Base-by-base conservation (phyloP, 2,888 invertebrate species). In the Cataglyphis albicans region DNA sequence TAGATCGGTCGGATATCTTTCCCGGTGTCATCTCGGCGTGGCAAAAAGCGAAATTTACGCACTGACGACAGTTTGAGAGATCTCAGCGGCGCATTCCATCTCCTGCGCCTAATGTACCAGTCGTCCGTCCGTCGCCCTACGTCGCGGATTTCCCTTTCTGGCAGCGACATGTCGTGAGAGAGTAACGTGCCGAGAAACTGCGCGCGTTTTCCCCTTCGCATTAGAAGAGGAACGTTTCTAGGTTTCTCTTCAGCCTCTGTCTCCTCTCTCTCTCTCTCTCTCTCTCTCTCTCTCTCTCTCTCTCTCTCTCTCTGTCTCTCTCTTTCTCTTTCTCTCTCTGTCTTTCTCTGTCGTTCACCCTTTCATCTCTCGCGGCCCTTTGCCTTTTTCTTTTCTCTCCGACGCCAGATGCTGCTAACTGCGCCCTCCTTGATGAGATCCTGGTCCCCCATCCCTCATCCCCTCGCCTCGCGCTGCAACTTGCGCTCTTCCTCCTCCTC, bases 51-150 rank as follows among this genome's bases (percentile, higher is more conserved):
- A 80, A 88, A 87, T 89, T 90, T 86, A 87, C 91, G 90, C 89
- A 88, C 89, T 91, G 93, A 93, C 90, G 92, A 93, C 92, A 92
- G 92, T 93, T 93, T 92, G 91, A 92, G 89, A 91, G 92, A 91
- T 92, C 89, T 89, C 72, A 55, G 72, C 52, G 74, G 82, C 57
- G 76, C 86, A 86, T 90, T 89, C 32, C 87, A 90, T 86, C 89
- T 6, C 44, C 88, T 84, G 90, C 89, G 89, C 91, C 91, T 93
- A 92, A 92, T 93, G 91, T 90, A 91, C 85, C 89, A 75, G 84
- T 83, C 84, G 82, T 72, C 59, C 44, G 35, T 35, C 6, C 72
- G 75, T 38, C 32, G 72, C 21, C 70, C 41, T 35, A 68, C 63
- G 52, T 18, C 73, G 83, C 67, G 35, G 35, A 80, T 80, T 80